Evolutionary conservation across 1,140 invertebrate species (phyloP), one percentile per base, ranked within the genome.

Genomic region (Drosophila carrolli): DNA sequence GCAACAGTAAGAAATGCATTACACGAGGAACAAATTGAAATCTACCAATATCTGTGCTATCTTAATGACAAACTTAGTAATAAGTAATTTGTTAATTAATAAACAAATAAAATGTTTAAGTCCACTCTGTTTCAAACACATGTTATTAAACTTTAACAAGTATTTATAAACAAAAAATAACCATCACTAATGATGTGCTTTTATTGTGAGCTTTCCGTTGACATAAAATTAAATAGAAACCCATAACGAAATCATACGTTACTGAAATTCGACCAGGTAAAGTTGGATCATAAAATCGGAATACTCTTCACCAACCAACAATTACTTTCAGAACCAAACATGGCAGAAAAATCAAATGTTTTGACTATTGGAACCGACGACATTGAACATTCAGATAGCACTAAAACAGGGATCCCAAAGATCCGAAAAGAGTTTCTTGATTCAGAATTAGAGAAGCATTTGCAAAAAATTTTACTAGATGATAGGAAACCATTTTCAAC

Each of bases 21-120:
- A 11, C 5, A 14, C 1, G 65, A 68, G 11, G 60, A 53, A 38
- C 10, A 9, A 4, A 13, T n/a, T 7, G n/a, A 65, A 53, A n/a
- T 68, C 1, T 68, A 53, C 38, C 46, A 66, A 27, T 68, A 68
- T n/a, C 35, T 68, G 13, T 37, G 61, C 11, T 68, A 68, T 19
- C 7, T 68, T 5, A 59, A 27, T 2, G 27, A 44, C 5, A 58
- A 19, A 16, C 9, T 5, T 5, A 41, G 13, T 14, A 27, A 23
- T 7, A 59, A 65, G 10, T 46, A n/a, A 48, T 23, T 23, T 3
- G 5, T 37, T 27, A 4, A 2, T 32, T 7, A 11, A 38, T 5
- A 11, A 13, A 11, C 5, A 19, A 0, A 8, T 10, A 14, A 19
- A 11, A 16, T 27, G 7, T 5, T 16, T 10, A 27, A 6, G 10